Percentiles rank a stretch among this genome's conserved stretches.
These are phyloP conservation scores for Eustalomyia histrio DNA, from an alignment of 2,888 invertebrate species.

Conservation along the genomic window DNA sequence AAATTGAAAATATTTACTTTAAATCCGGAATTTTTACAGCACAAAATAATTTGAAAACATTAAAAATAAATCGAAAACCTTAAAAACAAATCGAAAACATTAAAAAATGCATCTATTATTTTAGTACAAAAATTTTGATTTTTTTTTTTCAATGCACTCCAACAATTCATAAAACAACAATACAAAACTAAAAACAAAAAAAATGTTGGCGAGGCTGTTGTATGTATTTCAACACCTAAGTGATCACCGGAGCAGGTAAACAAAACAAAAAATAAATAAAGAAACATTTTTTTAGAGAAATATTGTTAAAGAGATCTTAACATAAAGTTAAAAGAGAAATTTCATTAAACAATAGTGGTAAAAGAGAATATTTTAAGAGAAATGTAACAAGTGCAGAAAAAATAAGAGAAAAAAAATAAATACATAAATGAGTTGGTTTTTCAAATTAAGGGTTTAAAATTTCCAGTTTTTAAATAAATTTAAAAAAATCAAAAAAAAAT, in stretches of 20 bases:
- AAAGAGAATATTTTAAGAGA: background rate
- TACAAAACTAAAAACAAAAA: slow-evolving; percentile 4
- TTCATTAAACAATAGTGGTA: background rate
- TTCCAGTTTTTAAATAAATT: background rate
- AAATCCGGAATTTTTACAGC: no score
- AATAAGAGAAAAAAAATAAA: background rate
- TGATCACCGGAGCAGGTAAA: background rate
- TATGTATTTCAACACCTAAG: slow-evolving; percentile 35
- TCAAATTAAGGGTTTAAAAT: background rate
- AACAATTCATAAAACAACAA: slow-evolving; percentile 16
- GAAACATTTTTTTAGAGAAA: background rate
- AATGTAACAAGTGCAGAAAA: background rate
- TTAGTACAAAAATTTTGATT: background rate
- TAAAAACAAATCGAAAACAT: no score
- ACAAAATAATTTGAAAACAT: no score
- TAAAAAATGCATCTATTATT: no score
- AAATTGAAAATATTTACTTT: no score
- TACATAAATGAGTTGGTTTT: background rate
- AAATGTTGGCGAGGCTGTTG: slow-evolving; percentile 8
- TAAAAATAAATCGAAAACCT: no score
- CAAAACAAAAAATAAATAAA: background rate
- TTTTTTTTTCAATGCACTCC: background rate
- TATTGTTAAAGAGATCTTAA: background rate
- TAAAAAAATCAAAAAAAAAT: background rate
- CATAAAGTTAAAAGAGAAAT: background rate